phyloP scores from a whole-genome alignment of 2,113 vertebrate genomes.

The Hippotragus niger region DNA sequence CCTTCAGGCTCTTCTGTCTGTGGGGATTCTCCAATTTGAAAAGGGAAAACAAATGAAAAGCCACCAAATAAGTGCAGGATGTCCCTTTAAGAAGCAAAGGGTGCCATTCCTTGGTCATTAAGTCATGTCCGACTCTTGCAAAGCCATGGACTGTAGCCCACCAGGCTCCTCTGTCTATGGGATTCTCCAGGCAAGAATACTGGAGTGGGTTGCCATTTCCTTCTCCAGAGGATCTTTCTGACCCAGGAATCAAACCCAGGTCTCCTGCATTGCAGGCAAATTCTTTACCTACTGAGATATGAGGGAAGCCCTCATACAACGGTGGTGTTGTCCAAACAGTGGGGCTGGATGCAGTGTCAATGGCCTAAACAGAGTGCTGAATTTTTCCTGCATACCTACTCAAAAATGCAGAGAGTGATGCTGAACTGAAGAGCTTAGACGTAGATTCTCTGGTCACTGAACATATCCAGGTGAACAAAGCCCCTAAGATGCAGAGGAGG shows the following conservation, averaged over 20 bases:
- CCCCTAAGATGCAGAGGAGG: not conserved
- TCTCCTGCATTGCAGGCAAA: not conserved
- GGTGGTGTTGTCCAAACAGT: not conserved
- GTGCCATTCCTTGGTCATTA: not conserved
- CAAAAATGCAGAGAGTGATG: not conserved
- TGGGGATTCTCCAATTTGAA: not conserved
- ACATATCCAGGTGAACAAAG: not conserved
- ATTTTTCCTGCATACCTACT: not conserved
- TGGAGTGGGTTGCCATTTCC: not conserved
- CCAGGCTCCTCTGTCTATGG: not conserved
- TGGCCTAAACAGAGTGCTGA: not conserved
- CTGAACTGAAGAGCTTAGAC: not conserved
- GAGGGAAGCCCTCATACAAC: not conserved
- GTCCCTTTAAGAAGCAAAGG: not conserved
- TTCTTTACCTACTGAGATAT: not conserved
- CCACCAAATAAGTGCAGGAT: not conserved
- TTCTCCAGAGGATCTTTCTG: not conserved
- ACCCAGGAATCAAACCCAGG: not conserved
- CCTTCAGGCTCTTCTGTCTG: not conserved
- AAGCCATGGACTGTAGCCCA: not conserved
- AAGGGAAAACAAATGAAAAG: not conserved
- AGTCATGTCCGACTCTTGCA: not conserved
- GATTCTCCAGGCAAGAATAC: not conserved
- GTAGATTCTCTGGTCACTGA: not conserved
- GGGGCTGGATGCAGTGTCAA: not conserved